Conservation (phyloP, 1,140 invertebrate species). For the Macrobrachium rosenbergii region DNA sequence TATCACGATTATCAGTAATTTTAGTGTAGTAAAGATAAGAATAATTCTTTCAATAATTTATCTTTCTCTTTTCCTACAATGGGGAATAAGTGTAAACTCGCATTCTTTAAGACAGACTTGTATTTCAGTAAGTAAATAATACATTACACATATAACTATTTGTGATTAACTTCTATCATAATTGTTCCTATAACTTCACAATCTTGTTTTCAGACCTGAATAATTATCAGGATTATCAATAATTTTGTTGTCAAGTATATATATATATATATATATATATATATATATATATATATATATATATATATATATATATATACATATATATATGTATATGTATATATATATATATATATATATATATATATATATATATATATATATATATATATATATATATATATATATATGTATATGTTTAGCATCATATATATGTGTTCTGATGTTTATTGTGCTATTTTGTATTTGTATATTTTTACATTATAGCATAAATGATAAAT, state of each 20-base stretch:
- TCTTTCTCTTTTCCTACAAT: too few species aligned
- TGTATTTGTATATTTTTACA: not conserved
- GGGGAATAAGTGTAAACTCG: too few species aligned
- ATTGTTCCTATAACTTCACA: not conserved
- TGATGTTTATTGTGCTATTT: not conserved
- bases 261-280: slow-evolving; percentile 30
- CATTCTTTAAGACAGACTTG: too few species aligned
- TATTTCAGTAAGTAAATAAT: too few species aligned
- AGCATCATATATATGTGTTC: not conserved
- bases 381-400: slow-evolving; percentile 16
- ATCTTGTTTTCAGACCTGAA: not conserved
- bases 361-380: slow-evolving; percentile 33
- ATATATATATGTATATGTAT: slow-evolving; percentile 9
- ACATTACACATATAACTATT: too few species aligned
- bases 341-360: slow-evolving; percentile 34
- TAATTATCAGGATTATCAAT: not conserved
- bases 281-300: slow-evolving; percentile 34
- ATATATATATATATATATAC: slow-evolving; percentile 10
- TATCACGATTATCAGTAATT: not conserved
- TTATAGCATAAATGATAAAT: not conserved
- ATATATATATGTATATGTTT: slow-evolving; percentile 7
- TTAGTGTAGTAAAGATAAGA: not conserved
- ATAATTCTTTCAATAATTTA: not conserved
- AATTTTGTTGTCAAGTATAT: not conserved
- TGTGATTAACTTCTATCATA: not conserved